Evolutionary conservation across 1,140 invertebrate species (phyloP).

Genomic region (Zaprionus vittiger): DNA sequence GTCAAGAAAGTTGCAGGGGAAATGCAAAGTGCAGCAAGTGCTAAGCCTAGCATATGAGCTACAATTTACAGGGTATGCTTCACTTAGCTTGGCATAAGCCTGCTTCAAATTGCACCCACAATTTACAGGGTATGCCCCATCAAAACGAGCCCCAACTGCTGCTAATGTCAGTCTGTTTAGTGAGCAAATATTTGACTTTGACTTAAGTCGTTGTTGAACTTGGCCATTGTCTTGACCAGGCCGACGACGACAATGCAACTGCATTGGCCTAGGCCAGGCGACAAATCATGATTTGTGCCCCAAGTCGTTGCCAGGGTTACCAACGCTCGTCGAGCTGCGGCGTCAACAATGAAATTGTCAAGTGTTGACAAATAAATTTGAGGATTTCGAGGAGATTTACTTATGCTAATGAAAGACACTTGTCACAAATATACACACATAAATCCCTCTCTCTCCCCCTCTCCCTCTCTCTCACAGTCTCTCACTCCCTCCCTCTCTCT

Average conservation of each 20-base stretch:
- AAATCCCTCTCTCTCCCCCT: slow-evolving; percentile 11
- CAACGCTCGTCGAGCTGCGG: slow-evolving; percentile 49
- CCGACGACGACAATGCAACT: not conserved
- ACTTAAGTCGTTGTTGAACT: slow-evolving; percentile 71
- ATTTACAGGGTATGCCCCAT: not conserved
- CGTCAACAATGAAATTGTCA: slow-evolving; percentile 83
- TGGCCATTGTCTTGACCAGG: slow-evolving; percentile 52
- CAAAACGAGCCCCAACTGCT: not conserved
- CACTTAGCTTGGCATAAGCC: not conserved
- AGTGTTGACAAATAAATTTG: slow-evolving; percentile 84
- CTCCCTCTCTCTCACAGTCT: slow-evolving; percentile 3
- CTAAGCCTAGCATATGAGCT: too few relatives aligned
- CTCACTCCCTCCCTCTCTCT: not conserved
- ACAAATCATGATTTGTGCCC: slow-evolving; percentile 72
- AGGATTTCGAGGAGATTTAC: slow-evolving; percentile 81
- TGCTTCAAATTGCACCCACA: not conserved
- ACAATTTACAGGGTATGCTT: not conserved
- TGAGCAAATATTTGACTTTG: slow-evolving; percentile 76
- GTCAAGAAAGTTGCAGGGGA: not conserved
- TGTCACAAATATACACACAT: slow-evolving; percentile 73
- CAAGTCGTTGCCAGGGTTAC: slow-evolving; percentile 14
- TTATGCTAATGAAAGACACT: slow-evolving; percentile 83
- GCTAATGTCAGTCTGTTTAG: slow-evolving; percentile 50
- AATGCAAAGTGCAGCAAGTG: too few relatives aligned
- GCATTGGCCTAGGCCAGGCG: not conserved